Base-by-base conservation (phyloP, 2,888 invertebrate species). In the Eupithecia pulchellata region DNA sequence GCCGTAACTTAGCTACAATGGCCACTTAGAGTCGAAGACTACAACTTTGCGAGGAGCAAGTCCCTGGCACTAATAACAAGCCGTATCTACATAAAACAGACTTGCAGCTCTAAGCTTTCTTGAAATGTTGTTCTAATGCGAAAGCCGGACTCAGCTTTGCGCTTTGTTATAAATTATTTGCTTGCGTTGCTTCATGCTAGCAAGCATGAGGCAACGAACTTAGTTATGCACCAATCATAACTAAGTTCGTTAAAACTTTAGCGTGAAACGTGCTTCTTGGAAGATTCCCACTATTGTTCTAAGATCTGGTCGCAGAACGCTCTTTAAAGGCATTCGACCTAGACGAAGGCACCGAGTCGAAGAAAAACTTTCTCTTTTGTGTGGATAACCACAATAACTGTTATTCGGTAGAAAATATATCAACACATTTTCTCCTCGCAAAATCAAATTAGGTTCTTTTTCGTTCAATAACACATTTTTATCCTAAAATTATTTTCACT, bases 1-100 rank as follows among this genome's bases (percentile, higher is more conserved):
- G 70, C 83, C 79, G 81, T 85, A 84, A 86, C 83, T 85, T 83
- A 82, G 79, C 77, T 79, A 79, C 81, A 82, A 85, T 85, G 77
- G 82, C 80, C 82, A 77, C 80, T 83, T 86, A 79, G 80, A 82
- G 79, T 82, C 66, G n/a, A 60, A 52, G 79, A 80, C 77, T 75
- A 79, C 81, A 83, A 85, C 81, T 85, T 82, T 75, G 72, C 62
- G 73, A 71, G 79, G 74, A 79, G 76, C 78, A 77, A 81, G 78
- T 79, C 79, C 76, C 78, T 73, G 72, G 78, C 75, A 78, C 81
- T 85, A 83, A 83, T 84, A 82, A 79, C 76, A 79, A 81, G 79
- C 76, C 77, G 78, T 84, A 84, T 86, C 86, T 85, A 79, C 78
- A 79, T 85, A 80, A 80, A 82, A 72, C 83, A 83, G 63, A 67